Evolutionary conservation across 2,888 invertebrate species (phyloP), one percentile per base, ranked within the genome.

Genomic region (Thalpophila matura): DNA sequence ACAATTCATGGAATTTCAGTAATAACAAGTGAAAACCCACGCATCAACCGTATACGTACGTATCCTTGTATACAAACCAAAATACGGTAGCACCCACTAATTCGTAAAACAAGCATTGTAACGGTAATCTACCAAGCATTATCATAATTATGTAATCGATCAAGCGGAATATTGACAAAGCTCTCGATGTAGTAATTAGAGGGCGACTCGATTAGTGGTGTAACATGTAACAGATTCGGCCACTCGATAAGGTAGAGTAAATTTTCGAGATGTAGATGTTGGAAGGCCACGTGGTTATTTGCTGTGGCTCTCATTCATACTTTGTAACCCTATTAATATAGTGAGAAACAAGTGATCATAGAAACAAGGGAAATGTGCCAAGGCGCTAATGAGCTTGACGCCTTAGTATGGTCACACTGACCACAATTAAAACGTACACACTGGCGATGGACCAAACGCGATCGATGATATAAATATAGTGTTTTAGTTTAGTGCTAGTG

Each of bases 111-210:
- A 38, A 38, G 50, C 51, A 58, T 45, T 60, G 50, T 69, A 60
- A 38, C 57, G 46, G 22, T 56, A 68, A 81, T 70, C 70, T 80
- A 60, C 46, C 53, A 66, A n/a, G 33, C 27, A 53, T 12, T 40
- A 51, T 72, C 78, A 79, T 82, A 80, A 40, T 20, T 56, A 54
- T 55, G 45, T 40, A 54, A 10, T 54, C 78, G 66, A 75, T 71
- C 79, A 79, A 75, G 74, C 85, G 79, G 62, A 67, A 60, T 79
- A 43, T 85, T 85, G 79, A 81, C 82, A 75, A 74, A 80, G 75
- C 85, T 73, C 73, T 71, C 42, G 50, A 56, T 49, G n/a, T 54
- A 71, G 58, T 80, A 85, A 85, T 85, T 84, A 82, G 73, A 63
- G 46, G 29, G 35, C 64, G 50, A 73, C 65, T 64, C 42, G 58